Evolutionary conservation across 2,113 vertebrate species (phyloP).

Genomic region (Merops nubicus): DNA sequence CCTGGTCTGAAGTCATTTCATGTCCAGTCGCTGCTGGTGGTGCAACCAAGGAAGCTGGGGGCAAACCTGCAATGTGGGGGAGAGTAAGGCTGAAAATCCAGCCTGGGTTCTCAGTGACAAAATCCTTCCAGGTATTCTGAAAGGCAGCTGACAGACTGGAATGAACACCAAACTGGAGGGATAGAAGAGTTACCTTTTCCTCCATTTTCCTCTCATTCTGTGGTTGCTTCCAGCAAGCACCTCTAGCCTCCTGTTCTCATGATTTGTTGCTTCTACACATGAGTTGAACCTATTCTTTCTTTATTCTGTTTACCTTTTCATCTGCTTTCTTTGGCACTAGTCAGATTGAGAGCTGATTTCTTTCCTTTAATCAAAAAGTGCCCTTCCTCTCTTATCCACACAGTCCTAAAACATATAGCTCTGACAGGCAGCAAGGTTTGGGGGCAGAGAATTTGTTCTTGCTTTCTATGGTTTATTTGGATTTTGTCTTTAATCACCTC

Average conservation of each 20-base stretch:
- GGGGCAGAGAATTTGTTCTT: neutral
- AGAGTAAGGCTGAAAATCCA: neutral
- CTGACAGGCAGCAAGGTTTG: neutral
- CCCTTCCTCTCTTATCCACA: neutral
- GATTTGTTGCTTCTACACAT: neutral
- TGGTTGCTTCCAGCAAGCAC: neutral
- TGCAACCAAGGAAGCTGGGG: neutral
- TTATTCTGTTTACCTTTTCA: neutral
- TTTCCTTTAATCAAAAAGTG: neutral
- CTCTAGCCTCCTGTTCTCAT: neutral
- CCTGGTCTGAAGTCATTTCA: neutral
- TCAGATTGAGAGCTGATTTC: neutral
- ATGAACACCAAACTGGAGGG: neutral
- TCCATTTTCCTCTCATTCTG: neutral
- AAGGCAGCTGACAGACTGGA: neutral
- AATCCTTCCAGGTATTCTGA: neutral
- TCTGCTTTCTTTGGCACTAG: neutral
- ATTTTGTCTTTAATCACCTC: neutral
- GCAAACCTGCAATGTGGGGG: neutral
- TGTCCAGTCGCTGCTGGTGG: neutral
- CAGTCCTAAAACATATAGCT: neutral
- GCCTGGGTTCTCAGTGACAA: neutral
- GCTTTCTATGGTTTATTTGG: neutral
- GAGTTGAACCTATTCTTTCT: neutral
- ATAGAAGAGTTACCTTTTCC: neutral